These are phyloP conservation scores for Cynopterus sphinx DNA, from an alignment of 2,797 vertebrate species.

Conservation along the genomic window DNA sequence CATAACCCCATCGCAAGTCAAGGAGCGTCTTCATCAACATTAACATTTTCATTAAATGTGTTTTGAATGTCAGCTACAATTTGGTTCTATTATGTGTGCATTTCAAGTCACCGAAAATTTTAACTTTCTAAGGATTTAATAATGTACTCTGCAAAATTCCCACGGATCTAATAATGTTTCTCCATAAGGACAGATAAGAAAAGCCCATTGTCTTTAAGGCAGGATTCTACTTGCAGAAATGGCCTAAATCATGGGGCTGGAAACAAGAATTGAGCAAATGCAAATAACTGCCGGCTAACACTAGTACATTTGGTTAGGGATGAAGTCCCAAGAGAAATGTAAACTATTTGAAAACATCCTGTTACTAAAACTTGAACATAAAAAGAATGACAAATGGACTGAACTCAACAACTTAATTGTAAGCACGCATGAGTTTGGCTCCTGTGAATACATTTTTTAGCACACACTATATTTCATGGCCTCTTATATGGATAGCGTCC, in stretches of 20 bases:
- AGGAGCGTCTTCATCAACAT: background rate
- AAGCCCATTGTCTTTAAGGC: constrained; percentile 45
- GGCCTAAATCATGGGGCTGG: constrained; percentile 56
- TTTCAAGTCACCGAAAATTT: constrained; percentile 47
- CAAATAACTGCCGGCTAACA: constrained; percentile 57
- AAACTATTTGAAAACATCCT: constrained; percentile 79
- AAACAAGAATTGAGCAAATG: constrained; percentile 48
- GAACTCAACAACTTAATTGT: constrained; percentile 63
- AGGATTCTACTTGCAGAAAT: constrained; percentile 41
- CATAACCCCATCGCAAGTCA: background rate
- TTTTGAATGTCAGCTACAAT: constrained; percentile 22
- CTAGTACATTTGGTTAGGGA: constrained; percentile 63
- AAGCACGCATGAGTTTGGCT: constrained; percentile 68
- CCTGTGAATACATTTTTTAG: background rate
- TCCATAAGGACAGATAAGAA: background rate
- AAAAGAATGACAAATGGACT: constrained; percentile 67
- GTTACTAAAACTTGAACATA: constrained; percentile 75
- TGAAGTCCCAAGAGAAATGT: constrained; percentile 61
- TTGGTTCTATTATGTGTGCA: background rate
- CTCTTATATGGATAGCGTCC: constrained; percentile 52
- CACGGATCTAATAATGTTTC: constrained; percentile 50
- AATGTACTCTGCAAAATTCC: constrained; percentile 15
- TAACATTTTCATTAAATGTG: constrained; percentile 45
- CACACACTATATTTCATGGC: constrained; percentile 65
- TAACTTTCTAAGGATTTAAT: constrained; percentile 34